Percentiles rank a stretch among this genome's conserved stretches.
Evolutionary conservation across 2,113 vertebrate species (phyloP).

Genomic region (Peromyscus californicus): DNA sequence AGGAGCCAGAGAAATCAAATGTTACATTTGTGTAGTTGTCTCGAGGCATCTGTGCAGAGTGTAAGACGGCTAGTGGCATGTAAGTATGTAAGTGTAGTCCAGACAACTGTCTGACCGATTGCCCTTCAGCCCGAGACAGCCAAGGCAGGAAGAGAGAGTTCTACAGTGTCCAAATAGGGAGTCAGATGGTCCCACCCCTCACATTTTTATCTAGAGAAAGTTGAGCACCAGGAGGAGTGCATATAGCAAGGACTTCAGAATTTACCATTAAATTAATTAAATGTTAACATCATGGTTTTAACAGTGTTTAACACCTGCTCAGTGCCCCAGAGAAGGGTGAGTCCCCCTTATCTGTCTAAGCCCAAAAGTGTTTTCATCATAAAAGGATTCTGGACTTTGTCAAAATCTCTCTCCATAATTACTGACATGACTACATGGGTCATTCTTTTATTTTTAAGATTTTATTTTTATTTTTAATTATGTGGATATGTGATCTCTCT

Average conservation of each 20-base stretch:
- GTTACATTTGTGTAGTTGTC: not conserved
- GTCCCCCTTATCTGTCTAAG: not conserved
- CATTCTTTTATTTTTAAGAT: not conserved
- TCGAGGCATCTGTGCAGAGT: not conserved
- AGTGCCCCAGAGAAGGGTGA: not conserved
- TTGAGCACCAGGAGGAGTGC: not conserved
- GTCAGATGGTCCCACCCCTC: not conserved
- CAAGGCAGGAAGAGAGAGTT: not conserved
- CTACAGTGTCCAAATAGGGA: not conserved
- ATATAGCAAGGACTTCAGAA: not conserved
- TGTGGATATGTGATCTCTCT: not conserved
- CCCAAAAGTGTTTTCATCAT: not conserved
- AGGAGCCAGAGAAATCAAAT: not conserved
- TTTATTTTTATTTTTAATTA: not conserved
- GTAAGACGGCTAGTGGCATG: not conserved
- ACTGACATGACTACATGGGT: not conserved
- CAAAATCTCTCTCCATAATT: not conserved
- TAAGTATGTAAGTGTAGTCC: not conserved
- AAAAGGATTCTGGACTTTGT: not conserved
- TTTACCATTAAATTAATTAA: not conserved
- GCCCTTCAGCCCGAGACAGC: not conserved
- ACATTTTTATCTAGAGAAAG: not conserved
- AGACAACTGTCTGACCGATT: not conserved
- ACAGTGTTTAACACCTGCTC: not conserved
- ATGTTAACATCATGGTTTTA: not conserved